Conservation (phyloP, 2,113 vertebrate species). For the Lepus timidus region DNA sequence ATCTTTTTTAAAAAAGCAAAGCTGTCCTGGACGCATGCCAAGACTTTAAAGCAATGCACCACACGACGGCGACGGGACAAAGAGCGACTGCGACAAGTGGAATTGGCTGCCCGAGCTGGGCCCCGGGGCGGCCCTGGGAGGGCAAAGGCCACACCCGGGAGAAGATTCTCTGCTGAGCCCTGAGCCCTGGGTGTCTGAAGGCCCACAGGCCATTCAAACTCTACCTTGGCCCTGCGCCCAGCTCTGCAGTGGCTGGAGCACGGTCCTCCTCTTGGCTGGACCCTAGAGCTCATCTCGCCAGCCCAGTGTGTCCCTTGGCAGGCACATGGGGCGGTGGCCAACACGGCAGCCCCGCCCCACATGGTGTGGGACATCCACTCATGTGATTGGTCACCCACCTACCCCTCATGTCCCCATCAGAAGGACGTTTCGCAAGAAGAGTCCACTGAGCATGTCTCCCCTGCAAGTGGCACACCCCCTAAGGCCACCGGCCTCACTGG, state of each 20-base stretch:
- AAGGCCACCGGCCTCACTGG: not conserved
- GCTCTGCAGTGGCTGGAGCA: not conserved
- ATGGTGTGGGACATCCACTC: not conserved
- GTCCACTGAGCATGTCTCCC: not conserved
- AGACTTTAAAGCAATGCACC: not conserved
- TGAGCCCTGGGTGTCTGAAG: not conserved
- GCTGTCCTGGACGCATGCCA: slow-evolving; percentile 59
- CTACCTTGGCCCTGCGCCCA: accelerated
- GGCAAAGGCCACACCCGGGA: not conserved
- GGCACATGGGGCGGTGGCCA: not conserved
- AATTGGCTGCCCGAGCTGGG: not conserved
- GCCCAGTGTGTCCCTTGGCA: not conserved
- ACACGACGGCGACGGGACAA: accelerated
- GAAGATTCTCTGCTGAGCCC: not conserved
- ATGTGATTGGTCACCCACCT: not conserved
- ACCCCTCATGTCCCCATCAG: not conserved
- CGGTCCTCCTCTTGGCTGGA: no score
- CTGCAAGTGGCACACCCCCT: accelerated
- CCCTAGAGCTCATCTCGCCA: not conserved
- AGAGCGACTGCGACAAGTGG: not conserved
- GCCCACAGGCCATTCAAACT: not conserved
- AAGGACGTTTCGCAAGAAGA: not conserved
- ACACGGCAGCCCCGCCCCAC: not conserved
- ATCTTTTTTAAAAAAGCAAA: not conserved
- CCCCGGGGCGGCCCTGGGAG: not conserved